These are phyloP conservation scores for Acronicta psi DNA, from an alignment of 2,888 invertebrate species.

Conservation along the genomic window DNA sequence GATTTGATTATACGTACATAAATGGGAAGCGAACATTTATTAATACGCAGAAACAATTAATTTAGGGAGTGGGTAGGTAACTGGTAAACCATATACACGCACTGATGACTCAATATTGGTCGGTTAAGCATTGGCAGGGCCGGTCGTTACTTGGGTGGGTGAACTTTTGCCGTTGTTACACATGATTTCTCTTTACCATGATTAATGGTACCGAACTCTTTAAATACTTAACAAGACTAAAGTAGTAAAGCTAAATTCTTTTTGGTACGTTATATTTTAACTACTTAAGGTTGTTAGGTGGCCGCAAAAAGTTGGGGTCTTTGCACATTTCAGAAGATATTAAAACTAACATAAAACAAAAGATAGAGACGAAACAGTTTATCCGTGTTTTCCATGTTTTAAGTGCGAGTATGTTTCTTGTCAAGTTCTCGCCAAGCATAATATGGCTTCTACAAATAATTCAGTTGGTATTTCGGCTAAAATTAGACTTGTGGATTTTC, in stretches of 20 bases:
- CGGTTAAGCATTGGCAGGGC: constrained; percentile 35
- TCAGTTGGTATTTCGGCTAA: constrained; percentile 24
- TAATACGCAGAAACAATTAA: constrained; percentile 55
- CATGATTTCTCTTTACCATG: constrained; percentile 42
- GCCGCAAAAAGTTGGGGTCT: constrained; percentile 27
- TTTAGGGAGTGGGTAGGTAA: constrained; percentile 35
- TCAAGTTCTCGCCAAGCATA: constrained; percentile 34
- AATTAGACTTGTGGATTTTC: constrained; percentile 22
- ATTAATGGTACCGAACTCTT: constrained; percentile 45
- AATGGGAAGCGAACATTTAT: constrained; percentile 37
- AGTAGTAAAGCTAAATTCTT: constrained; percentile 28
- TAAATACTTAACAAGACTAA: constrained; percentile 44
- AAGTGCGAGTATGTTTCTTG: constrained; percentile 35
- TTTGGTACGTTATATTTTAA: constrained; percentile 32
- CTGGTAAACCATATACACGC: constrained; percentile 21
- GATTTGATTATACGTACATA: constrained; percentile 45
- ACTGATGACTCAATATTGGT: constrained; percentile 42
- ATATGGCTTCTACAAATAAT: constrained; percentile 33
- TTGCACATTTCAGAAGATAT: constrained; percentile 21
- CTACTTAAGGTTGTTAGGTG: too few relatives aligned
- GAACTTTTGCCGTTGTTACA: constrained; percentile 32
- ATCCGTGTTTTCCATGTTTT: constrained; percentile 43
- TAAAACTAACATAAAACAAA: constrained; percentile 29
- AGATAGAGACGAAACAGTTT: constrained; percentile 27
- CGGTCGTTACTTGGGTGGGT: constrained; percentile 46